Evolutionary conservation across 2,113 vertebrate species (phyloP).

Genomic region (Hippotragus niger): DNA sequence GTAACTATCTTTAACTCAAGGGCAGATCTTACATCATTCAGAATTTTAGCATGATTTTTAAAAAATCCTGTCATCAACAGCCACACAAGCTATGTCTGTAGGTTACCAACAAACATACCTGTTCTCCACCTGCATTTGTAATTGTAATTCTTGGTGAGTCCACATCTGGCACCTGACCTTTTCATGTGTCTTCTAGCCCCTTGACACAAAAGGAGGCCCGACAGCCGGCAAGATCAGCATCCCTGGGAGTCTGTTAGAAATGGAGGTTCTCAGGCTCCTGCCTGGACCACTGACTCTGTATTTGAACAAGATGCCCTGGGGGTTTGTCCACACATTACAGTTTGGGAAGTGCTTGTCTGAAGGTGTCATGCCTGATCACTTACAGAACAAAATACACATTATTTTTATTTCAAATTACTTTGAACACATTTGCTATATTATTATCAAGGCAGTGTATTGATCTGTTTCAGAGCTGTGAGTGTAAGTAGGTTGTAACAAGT

Average conservation of each 20-base stretch:
- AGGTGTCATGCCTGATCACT: neutral
- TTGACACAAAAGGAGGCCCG: neutral
- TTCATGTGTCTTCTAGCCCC: neutral
- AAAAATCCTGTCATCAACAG: neutral
- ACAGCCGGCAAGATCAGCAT: fast-evolving
- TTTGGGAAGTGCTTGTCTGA: neutral
- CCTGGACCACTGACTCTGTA: neutral
- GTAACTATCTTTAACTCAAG: neutral
- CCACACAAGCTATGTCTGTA: neutral
- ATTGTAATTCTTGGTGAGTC: neutral
- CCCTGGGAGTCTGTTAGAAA: neutral
- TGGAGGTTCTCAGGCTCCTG: neutral
- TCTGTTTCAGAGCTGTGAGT: neutral
- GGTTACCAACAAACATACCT: neutral
- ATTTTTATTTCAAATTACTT: neutral
- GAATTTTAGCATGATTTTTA: neutral
- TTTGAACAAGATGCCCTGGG: neutral
- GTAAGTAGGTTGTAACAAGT: neutral
- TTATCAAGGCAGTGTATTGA: neutral
- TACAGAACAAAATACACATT: neutral
- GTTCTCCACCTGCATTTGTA: neutral
- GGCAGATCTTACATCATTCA: neutral
- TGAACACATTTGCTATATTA: neutral
- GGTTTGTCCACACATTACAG: fast-evolving
- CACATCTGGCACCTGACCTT: neutral